Percentiles rank a stretch among this genome's conserved stretches.
Conservation (phyloP, 2,113 vertebrate genomes). For the Menura novaehollandiae region DNA sequence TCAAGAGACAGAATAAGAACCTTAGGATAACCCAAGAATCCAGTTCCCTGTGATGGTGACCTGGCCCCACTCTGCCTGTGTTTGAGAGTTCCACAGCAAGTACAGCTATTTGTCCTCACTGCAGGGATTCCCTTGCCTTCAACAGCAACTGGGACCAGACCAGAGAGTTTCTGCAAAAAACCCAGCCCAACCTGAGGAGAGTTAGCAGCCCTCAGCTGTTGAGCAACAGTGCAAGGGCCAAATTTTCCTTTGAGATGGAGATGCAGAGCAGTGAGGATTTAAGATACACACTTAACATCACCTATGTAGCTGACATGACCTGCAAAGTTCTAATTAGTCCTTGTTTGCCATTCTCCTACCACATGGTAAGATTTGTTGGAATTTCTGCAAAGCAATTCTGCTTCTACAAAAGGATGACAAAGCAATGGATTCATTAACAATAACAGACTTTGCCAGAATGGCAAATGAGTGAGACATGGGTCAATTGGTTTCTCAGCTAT, state of each 20-base stretch:
- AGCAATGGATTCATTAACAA: neutral
- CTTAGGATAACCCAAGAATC: neutral
- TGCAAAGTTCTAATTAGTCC: neutral
- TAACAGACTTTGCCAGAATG: neutral
- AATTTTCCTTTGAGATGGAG: neutral
- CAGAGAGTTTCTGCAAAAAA: neutral
- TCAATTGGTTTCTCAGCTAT: neutral
- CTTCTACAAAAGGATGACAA: neutral
- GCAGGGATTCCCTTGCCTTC: neutral
- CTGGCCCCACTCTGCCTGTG: neutral
- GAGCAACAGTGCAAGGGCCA: neutral
- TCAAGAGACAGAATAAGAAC: neutral
- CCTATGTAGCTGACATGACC: neutral
- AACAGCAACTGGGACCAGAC: neutral
- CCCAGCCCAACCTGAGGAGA: neutral
- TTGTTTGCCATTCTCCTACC: neutral
- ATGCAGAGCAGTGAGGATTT: neutral
- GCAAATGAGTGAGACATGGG: neutral
- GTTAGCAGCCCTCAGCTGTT: neutral
- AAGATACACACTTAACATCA: neutral
- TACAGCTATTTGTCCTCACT: accelerated
- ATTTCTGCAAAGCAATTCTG: neutral
- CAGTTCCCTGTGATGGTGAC: neutral
- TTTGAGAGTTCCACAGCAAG: neutral
- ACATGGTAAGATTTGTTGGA: neutral